phyloP scores from a whole-genome alignment of 35 echinoderm and acorn worm genomes.

The Anneissia japonica region DNA sequence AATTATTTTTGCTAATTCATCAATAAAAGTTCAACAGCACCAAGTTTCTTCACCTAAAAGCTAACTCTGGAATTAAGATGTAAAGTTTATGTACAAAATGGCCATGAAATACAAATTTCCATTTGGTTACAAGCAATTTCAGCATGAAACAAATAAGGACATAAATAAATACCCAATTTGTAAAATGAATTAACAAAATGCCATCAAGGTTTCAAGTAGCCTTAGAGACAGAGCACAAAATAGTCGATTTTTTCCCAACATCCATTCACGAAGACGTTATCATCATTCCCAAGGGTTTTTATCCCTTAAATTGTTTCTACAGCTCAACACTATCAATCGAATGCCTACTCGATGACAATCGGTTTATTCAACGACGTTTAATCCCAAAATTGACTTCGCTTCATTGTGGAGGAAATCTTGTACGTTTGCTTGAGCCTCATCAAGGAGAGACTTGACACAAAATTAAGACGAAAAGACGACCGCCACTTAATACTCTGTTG shows the following conservation, averaged over 20 bases:
- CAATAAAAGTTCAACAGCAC: not conserved
- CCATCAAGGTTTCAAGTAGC: not conserved
- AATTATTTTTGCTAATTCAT: too few relatives aligned
- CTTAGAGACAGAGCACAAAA: not conserved
- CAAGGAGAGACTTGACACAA: not conserved
- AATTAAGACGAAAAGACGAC: not conserved
- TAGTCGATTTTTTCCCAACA: not conserved
- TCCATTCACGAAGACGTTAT: too few relatives aligned
- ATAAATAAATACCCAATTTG: not conserved
- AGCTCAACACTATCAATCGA: not conserved
- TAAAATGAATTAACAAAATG: not conserved
- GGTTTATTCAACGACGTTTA: not conserved
- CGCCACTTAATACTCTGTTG: not conserved
- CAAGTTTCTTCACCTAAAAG: not conserved
- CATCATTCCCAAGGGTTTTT: not conserved
- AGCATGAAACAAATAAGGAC: not conserved
- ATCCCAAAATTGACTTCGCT: not conserved
- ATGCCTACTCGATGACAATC: not conserved
- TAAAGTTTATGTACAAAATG: not conserved
- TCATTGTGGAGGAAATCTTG: not conserved
- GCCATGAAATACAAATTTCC: not conserved
- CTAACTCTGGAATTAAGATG: not conserved
- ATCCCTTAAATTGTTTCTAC: not conserved
- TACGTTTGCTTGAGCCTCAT: not conserved
- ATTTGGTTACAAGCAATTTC: not conserved